Percentiles rank a stretch among this genome's conserved stretches.
Conservation (phyloP, 2,797 vertebrate species). For the Dallia pectoralis region DNA sequence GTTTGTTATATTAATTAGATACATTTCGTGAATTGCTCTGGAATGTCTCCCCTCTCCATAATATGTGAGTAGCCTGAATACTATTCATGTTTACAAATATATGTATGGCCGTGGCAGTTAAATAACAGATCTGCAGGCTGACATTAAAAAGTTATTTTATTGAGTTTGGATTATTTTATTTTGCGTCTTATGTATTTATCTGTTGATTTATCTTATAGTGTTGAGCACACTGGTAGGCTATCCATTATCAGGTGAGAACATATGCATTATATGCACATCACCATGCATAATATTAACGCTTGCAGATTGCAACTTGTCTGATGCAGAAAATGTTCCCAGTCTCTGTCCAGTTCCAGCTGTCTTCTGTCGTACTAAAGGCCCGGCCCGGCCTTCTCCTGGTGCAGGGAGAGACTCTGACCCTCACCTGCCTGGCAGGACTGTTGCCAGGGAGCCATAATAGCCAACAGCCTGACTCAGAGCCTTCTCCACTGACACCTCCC, state of each 20-base stretch:
- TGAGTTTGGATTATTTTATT: background rate
- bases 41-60: background rate
- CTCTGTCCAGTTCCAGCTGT: background rate
- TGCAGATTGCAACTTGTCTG: background rate
- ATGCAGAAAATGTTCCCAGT: background rate
- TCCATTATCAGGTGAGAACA: slow-evolving; percentile 1
- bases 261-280: background rate
- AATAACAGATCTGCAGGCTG: background rate
- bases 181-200: background rate
- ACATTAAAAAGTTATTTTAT: background rate
- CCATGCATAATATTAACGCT: background rate
- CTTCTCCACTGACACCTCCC: background rate
- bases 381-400: background rate
- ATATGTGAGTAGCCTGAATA: slow-evolving; percentile 6
- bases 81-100: background rate
- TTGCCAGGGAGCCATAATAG: slow-evolving; percentile 9
- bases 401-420: slow-evolving; percentile 13
- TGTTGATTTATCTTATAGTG: background rate
- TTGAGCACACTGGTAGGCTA: background rate
- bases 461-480: background rate
- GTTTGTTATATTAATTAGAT: background rate
- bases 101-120: background rate
- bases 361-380: slow-evolving; percentile 3
- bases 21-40: background rate
- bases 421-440: slow-evolving; percentile 7